Evolutionary conservation across 2,888 invertebrate species (phyloP).

Genomic region (Melangyna quadrimaculata): DNA sequence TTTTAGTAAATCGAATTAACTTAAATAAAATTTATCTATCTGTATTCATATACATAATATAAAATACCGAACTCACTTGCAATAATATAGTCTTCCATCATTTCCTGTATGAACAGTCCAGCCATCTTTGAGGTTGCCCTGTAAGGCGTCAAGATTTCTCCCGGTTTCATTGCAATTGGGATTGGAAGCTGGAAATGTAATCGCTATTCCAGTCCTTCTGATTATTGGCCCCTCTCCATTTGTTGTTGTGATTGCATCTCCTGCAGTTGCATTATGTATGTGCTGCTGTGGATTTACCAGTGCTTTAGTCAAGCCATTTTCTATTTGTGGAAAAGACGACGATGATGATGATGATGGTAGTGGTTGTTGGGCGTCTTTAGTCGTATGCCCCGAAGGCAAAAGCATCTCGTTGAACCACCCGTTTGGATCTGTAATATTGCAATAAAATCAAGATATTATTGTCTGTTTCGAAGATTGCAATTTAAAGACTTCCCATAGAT

Average conservation of each 20-base stretch:
- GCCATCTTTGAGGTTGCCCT: conserved; percentile 85
- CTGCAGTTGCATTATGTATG: conserved; percentile 67
- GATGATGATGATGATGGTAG: conserved; percentile 72
- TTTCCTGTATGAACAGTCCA: conserved; percentile 91
- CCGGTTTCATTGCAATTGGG: conserved; percentile 79
- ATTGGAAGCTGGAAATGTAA: conserved; percentile 74
- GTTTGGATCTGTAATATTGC: conserved; percentile 60
- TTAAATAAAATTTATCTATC: too few relatives aligned
- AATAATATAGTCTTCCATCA: conserved; percentile 92
- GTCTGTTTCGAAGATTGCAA: neutral
- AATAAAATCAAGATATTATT: conserved; percentile 3
- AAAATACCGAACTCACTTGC: conserved; percentile 87
- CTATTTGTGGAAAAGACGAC: conserved; percentile 45
- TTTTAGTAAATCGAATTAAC: too few relatives aligned
- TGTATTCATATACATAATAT: neutral
- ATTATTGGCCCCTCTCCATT: conserved; percentile 36
- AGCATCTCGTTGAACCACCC: conserved; percentile 80
- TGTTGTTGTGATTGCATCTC: conserved; percentile 32
- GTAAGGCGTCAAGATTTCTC: conserved; percentile 82
- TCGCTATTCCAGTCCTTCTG: conserved; percentile 34
- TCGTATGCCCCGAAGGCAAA: conserved; percentile 81
- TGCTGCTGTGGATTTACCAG: conserved; percentile 27
- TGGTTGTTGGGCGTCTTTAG: conserved; percentile 78
- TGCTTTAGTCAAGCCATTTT: conserved; percentile 37
- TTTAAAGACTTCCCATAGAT: neutral